Evolutionary conservation across 1,140 invertebrate genomes (phyloP).

Genomic region (Drosophila malerkotliana): DNA sequence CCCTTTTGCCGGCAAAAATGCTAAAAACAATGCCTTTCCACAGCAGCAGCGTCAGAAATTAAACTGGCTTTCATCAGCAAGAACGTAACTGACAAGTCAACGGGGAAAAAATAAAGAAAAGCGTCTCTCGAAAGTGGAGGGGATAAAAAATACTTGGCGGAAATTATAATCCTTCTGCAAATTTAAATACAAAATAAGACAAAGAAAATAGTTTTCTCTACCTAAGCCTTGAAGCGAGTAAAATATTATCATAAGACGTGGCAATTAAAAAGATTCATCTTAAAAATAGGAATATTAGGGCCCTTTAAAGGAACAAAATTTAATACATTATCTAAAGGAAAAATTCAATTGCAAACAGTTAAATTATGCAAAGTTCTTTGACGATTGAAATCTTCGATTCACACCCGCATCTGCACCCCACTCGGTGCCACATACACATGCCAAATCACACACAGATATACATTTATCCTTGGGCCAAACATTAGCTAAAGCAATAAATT

Average conservation of each 20-base stretch:
- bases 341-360: constrained; percentile 23
- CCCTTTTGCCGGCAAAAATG: constrained; percentile 46
- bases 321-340: background rate
- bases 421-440: background rate
- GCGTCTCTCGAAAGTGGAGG: constrained; percentile 12
- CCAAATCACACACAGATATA: background rate
- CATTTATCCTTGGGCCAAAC: constrained; percentile 67
- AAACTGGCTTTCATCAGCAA: constrained; percentile 48
- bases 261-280: constrained; percentile 6
- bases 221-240: constrained; percentile 5
- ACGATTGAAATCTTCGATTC: constrained; percentile 17
- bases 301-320: background rate
- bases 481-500: constrained; percentile 78
- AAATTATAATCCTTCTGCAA: constrained; percentile 53
- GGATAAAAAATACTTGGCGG: constrained; percentile 20
- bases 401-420: background rate
- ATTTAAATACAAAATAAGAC: constrained; percentile 14
- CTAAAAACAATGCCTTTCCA: constrained; percentile 57
- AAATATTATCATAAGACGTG: constrained; percentile 16
- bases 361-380: constrained; percentile 65
- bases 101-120: constrained; percentile 13
- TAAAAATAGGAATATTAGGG: background rate
- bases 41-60: constrained; percentile 46
- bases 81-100: constrained; percentile 23
- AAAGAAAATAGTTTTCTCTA: constrained; percentile 11